Percentiles rank a stretch among this genome's conserved stretches.
Evolutionary conservation across 1,140 invertebrate genomes (phyloP).

Genomic region (Drosophila setifemur): DNA sequence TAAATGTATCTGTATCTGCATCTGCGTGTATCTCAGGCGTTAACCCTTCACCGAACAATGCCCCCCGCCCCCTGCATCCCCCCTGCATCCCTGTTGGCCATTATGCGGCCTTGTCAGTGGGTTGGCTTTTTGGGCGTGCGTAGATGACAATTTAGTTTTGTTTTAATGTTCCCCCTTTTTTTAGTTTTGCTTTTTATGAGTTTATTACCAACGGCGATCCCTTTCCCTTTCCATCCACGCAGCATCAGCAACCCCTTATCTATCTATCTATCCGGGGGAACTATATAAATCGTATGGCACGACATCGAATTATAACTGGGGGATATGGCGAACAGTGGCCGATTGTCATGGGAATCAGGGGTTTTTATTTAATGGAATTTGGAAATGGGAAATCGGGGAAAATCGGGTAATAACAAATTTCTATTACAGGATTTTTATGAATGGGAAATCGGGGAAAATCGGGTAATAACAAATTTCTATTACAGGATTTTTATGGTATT

Average conservation of each 20-base stretch:
- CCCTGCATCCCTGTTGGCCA: constrained; percentile 6
- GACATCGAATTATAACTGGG: constrained; percentile 4
- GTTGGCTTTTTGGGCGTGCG: constrained; percentile 48
- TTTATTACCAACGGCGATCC: constrained; percentile 65
- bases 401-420: no score
- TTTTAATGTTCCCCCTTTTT: constrained; percentile 65
- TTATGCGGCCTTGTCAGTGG: constrained; percentile 63
- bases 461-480: no score
- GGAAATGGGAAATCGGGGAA: no score
- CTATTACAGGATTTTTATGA: no score
- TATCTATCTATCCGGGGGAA: not conserved
- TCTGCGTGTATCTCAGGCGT: constrained; percentile 16
- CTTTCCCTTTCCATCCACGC: no score
- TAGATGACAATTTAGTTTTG: constrained; percentile 78
- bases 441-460: no score
- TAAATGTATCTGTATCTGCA: constrained; percentile 41
- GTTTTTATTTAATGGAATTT: no score
- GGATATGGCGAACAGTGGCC: constrained; percentile 1
- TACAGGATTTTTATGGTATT: no score
- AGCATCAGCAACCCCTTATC: constrained; percentile 23
- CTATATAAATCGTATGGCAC: constrained; percentile 36
- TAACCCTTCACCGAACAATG: constrained; percentile 43
- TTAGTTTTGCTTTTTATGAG: constrained; percentile 73
- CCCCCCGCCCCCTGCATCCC: constrained; percentile 19
- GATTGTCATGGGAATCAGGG: not conserved